phyloP scores from a whole-genome alignment of 2,797 vertebrate species.

The Moxostoma hubbsi region DNA sequence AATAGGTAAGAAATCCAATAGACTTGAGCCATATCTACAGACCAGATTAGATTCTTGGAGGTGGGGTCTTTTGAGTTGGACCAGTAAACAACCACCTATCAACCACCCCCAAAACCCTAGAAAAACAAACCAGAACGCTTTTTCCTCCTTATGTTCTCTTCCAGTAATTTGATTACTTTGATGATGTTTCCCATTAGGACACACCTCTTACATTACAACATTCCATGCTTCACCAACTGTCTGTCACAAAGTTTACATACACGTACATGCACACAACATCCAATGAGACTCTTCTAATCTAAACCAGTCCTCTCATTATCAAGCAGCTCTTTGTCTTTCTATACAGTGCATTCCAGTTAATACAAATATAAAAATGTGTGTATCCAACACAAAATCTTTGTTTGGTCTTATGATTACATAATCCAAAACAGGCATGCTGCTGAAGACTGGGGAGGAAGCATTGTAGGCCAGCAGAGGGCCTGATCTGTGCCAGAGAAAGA shows the following conservation, averaged over 20 bases:
- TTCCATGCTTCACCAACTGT: constrained; percentile 3
- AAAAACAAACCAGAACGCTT: background rate
- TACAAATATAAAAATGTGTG: background rate
- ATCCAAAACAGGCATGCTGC: background rate
- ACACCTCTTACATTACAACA: constrained; percentile 15
- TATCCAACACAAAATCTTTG: background rate
- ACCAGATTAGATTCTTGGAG: too few relatives aligned
- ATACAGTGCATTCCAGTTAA: background rate
- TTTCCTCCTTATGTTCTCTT: constrained; percentile 10
- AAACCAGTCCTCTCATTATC: too few relatives aligned
- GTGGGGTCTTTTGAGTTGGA: too few relatives aligned
- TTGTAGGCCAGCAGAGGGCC: constrained; percentile 17
- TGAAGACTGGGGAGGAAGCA: background rate
- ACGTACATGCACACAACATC: background rate
- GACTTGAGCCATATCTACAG: too few relatives aligned
- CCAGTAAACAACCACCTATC: too few relatives aligned
- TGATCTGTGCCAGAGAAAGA: constrained; percentile 12
- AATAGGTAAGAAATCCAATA: background rate
- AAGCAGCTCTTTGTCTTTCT: too few relatives aligned
- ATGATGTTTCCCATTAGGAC: background rate
- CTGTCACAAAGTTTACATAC: background rate
- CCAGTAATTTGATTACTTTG: background rate
- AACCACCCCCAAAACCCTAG: too few relatives aligned
- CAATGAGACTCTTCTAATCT: background rate
- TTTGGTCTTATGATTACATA: constrained; percentile 1